Base-by-base conservation (phyloP, 2,888 invertebrate genomes). In the Tachystola acroxantha region DNA sequence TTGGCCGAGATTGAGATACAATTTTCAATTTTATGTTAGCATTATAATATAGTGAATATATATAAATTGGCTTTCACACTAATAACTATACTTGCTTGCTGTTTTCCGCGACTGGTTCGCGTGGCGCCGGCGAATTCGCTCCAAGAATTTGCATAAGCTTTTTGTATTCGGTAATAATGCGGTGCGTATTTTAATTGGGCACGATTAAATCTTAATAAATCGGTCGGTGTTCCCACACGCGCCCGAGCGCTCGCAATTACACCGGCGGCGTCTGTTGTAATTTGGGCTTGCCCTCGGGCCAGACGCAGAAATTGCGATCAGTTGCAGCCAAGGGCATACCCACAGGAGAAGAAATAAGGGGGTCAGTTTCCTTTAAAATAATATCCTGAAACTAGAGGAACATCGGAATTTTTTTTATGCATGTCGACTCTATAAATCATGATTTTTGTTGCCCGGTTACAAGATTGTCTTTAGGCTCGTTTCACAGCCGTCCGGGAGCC, bases 161-260 rank as follows among this genome's bases (percentile, higher is more conserved):
- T 72, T 75, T 75, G 71, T 70, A 57, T 65, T 66, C 62, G 44
- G 64, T 72, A 75, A 76, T 76, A 71, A 75, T 68, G 68, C 64
- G 64, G 63, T 67, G 72, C 69, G 74, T 78, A 74, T 81, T 82
- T 80, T 81, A 81, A 81, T 84, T 81, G 76, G 70, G 50, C 50
- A 55, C 69, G 80, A 84, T 85, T 82, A 82, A 84, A 82, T 82
- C 77, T 80, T 80, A 80, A 84, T 82, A 79, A 79, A 79, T 79
- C 76, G 80, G 70, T 51, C 69, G 63, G 71, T 70, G 68, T 81
- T 80, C 73, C 75, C 73, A 75, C 77, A 75, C 70, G 76, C 75
- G 74, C 60, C 58, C 26, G 19, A 12, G 10, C 48, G 53, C 55
- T 64, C 66, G 74, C 72, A 84, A 85, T 84, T 81, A 78, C 65